These are phyloP conservation scores for Myotis pilosus DNA, from an alignment of 2,797 vertebrate genomes.

Conservation along the genomic window DNA sequence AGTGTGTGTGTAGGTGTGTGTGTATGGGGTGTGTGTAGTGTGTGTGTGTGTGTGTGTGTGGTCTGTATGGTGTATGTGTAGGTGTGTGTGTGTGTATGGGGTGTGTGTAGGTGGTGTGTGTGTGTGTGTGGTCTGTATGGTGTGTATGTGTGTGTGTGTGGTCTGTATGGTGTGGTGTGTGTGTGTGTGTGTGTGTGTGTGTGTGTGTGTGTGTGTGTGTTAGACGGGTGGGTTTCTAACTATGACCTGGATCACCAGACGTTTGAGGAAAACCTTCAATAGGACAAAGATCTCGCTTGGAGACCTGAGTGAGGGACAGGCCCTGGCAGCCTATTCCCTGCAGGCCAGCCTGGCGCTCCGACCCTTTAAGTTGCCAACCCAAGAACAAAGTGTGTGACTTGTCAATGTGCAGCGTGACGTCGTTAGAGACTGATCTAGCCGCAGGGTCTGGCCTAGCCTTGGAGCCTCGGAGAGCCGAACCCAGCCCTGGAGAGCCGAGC, in stretches of 20 bases:
- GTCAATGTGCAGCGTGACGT: background rate
- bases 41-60: background rate
- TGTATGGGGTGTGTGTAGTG: background rate
- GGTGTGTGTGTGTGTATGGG: background rate
- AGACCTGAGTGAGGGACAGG: background rate
- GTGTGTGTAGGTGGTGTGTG: background rate
- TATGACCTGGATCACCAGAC: background rate
- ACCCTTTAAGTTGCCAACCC: background rate
- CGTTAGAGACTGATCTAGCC: no score
- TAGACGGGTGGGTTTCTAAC: background rate
- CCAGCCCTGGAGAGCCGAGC: no score
- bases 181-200: background rate
- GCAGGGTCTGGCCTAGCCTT: no score
- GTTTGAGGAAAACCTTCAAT: constrained; percentile 9
- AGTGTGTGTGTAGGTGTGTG: background rate
- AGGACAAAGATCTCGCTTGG: background rate
- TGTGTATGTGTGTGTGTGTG: background rate
- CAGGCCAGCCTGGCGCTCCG: background rate
- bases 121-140: background rate
- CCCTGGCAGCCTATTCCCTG: background rate
- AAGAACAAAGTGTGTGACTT: background rate
- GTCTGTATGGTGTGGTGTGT: background rate
- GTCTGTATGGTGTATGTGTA: background rate
- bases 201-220: background rate
- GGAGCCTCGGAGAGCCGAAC: background rate